Evolutionary conservation across 2,797 vertebrate species (phyloP).

Genomic region (Phrynocephalus guinanensis): DNA sequence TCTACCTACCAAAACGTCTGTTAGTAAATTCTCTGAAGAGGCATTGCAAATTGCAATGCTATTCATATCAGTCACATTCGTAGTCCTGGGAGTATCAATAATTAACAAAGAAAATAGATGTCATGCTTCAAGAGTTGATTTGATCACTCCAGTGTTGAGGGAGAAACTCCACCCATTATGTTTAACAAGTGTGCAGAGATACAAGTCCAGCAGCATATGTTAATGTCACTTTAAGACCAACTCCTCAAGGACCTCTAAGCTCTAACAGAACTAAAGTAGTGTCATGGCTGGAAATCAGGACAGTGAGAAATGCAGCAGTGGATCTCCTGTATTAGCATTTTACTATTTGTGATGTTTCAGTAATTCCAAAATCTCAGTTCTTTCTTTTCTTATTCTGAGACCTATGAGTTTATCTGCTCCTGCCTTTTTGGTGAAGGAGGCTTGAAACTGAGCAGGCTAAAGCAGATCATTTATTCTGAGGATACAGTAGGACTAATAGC

Average conservation of each 20-base stretch:
- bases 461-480: neutral
- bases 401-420: neutral
- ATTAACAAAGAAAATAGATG: constrained; percentile 44
- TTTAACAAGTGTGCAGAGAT: neutral
- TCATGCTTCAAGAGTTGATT: constrained; percentile 39
- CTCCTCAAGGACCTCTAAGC: neutral
- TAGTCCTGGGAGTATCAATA: constrained; percentile 36
- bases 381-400: neutral
- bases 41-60: constrained; percentile 15
- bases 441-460: neutral
- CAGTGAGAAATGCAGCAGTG: neutral
- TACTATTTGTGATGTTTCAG: neutral
- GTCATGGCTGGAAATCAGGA: neutral
- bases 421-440: neutral
- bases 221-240: neutral
- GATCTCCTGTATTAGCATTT: neutral
- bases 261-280: neutral
- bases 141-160: constrained; percentile 21
- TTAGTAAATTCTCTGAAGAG: constrained; percentile 30
- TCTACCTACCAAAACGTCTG: constrained; percentile 36
- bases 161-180: constrained; percentile 5
- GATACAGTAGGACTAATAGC: neutral
- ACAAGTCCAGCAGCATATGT: neutral
- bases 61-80: neutral
- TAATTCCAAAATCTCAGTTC: neutral